These are phyloP conservation scores for Orchesella flavescens DNA, from an alignment of 2,888 invertebrate species.

Conservation along the genomic window DNA sequence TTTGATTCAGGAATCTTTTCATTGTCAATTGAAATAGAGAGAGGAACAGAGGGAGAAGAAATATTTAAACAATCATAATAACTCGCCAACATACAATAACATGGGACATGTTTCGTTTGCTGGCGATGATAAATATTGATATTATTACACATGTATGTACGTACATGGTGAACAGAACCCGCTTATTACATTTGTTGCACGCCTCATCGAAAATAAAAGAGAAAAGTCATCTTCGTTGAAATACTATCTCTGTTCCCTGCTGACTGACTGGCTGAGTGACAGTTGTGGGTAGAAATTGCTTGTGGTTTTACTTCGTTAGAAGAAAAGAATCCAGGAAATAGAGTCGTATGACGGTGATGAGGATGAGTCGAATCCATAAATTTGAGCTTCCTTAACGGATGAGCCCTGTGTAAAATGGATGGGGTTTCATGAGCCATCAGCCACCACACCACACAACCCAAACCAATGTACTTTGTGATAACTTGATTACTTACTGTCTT, in stretches of 20 bases:
- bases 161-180: too few relatives aligned
- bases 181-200: too few relatives aligned
- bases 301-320: slow-evolving; percentile 50
- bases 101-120: too few relatives aligned
- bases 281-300: slow-evolving; percentile 41
- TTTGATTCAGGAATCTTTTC: too few relatives aligned
- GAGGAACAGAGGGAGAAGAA: too few relatives aligned
- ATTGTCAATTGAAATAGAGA: too few relatives aligned
- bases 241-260: slow-evolving; percentile 42
- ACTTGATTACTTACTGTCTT: slow-evolving; percentile 5
- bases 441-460: background rate
- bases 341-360: slow-evolving; percentile 2
- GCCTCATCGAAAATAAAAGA: too few relatives aligned
- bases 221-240: too few relatives aligned
- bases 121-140: too few relatives aligned
- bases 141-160: too few relatives aligned
- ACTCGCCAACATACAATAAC: too few relatives aligned
- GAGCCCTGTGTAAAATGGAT: slow-evolving; percentile 24
- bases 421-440: background rate
- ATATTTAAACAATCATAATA: too few relatives aligned
- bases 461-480: background rate
- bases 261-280: slow-evolving; percentile 61
- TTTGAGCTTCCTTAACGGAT: slow-evolving; percentile 43
- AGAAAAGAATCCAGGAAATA: slow-evolving; percentile 26
- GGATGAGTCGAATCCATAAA: slow-evolving; percentile 8